These are phyloP conservation scores for Clanis bilineata DNA, from an alignment of 2,888 invertebrate genomes.

Conservation along the genomic window DNA sequence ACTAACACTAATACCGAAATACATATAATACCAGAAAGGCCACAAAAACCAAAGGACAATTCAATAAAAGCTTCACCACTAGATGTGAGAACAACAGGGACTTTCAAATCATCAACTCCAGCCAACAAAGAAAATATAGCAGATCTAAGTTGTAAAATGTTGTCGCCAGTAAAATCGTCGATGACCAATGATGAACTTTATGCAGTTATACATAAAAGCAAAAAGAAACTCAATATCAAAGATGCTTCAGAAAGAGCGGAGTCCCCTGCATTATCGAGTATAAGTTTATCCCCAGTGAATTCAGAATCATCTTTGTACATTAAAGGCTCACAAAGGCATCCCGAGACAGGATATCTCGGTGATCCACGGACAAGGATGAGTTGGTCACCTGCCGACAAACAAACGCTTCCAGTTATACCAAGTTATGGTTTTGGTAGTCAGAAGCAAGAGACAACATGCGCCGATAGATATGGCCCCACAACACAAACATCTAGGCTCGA, in stretches of 20 bases:
- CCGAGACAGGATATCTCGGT: conserved; percentile 84
- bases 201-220: conserved; percentile 89
- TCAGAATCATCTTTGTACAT: conserved; percentile 73
- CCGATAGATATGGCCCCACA: conserved; percentile 83
- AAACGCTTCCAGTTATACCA: conserved; percentile 49
- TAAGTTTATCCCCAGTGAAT: conserved; percentile 76
- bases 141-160: conserved; percentile 75
- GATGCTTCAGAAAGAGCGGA: conserved; percentile 75
- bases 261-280: conserved; percentile 70
- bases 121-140: conserved; percentile 76
- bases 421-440: conserved; percentile 42
- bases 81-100: conserved; percentile 82
- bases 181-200: conserved; percentile 91
- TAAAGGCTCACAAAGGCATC: conserved; percentile 72
- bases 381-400: conserved; percentile 83
- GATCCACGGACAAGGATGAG: conserved; percentile 83
- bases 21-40: conserved; percentile 33
- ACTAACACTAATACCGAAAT: conserved; percentile 37
- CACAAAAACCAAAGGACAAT: conserved; percentile 50
- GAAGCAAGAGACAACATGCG: conserved; percentile 77
- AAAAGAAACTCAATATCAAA: conserved; percentile 87
- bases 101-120: conserved; percentile 87
- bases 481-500: conserved; percentile 91
- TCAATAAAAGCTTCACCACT: conserved; percentile 85
- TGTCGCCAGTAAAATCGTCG: conserved; percentile 86